Percentiles rank a stretch among this genome's conserved stretches.
Conservation (phyloP, 2,797 vertebrate species). For the Margarornis squamiger region DNA sequence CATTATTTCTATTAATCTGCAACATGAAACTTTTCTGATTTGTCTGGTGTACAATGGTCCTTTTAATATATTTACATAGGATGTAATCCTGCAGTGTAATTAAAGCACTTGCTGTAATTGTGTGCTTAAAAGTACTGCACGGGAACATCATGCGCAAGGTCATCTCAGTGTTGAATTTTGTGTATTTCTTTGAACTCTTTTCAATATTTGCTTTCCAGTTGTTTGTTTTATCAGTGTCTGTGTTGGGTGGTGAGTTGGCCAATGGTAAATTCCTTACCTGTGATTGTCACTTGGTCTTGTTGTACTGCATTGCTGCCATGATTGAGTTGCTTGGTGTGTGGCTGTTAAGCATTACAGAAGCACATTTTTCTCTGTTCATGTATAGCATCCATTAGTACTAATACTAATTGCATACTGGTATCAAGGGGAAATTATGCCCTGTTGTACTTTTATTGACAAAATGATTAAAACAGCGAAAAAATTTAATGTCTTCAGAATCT, state of each 20-base stretch:
- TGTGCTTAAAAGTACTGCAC: background rate
- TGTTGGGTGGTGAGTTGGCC: background rate
- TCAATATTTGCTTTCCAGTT: background rate
- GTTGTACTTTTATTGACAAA: background rate
- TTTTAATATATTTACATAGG: background rate
- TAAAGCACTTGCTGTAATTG: background rate
- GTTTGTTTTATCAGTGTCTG: background rate
- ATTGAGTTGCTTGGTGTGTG: background rate
- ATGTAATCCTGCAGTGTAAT: background rate
- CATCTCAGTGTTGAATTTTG: background rate
- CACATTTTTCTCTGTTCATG: background rate
- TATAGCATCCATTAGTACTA: background rate
- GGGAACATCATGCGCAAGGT: background rate
- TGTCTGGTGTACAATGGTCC: background rate
- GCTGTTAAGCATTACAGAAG: background rate
- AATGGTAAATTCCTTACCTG: background rate
- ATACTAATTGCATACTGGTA: background rate
- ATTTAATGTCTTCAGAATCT: constrained; percentile 29
- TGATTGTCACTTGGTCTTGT: background rate
- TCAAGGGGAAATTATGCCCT: background rate
- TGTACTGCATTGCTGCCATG: background rate
- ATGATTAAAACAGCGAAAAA: constrained; percentile 23
- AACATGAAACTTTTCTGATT: background rate
- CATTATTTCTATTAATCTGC: background rate
- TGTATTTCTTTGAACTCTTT: background rate